Conservation (phyloP, 2,113 vertebrate species). For the Tor tambroides region DNA sequence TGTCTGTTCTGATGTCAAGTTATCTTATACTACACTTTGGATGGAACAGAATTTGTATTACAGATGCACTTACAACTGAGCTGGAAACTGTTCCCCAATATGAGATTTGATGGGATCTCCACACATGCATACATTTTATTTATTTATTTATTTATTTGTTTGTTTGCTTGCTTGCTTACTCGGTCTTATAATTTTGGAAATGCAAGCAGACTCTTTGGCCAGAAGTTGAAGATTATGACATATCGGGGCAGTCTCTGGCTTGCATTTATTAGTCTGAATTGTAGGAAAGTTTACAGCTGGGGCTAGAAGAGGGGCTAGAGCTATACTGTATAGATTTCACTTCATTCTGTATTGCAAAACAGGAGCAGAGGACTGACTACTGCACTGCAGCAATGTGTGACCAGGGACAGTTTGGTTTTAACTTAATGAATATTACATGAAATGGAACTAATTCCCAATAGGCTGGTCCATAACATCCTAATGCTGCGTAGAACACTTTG, state of each 20-base stretch:
- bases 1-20: not conserved
- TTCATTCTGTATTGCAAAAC: not conserved
- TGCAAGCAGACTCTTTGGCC: slow-evolving; percentile 2
- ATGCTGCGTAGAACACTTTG: slow-evolving; percentile 28
- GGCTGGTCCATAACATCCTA: slow-evolving; percentile 38
- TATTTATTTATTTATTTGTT: no score
- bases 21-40: slow-evolving; percentile 70
- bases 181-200: slow-evolving; percentile 29
- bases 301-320: not conserved
- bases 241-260: not conserved
- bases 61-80: slow-evolving; percentile 43
- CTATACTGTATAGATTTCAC: not conserved
- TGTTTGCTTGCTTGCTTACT: not conserved
- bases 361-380: slow-evolving; percentile 14
- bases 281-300: no score
- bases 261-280: not conserved
- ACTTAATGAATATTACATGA: slow-evolving; percentile 63
- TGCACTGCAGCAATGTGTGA: slow-evolving; percentile 45
- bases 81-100: slow-evolving; percentile 42
- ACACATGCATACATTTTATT: not conserved
- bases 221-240: slow-evolving; percentile 18
- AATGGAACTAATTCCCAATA: slow-evolving; percentile 56
- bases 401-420: slow-evolving; percentile 59
- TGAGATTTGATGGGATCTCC: slow-evolving; percentile 25
- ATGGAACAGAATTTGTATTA: slow-evolving; percentile 20